phyloP scores from a whole-genome alignment of 1,140 invertebrate species.

The Hyles vespertilio region DNA sequence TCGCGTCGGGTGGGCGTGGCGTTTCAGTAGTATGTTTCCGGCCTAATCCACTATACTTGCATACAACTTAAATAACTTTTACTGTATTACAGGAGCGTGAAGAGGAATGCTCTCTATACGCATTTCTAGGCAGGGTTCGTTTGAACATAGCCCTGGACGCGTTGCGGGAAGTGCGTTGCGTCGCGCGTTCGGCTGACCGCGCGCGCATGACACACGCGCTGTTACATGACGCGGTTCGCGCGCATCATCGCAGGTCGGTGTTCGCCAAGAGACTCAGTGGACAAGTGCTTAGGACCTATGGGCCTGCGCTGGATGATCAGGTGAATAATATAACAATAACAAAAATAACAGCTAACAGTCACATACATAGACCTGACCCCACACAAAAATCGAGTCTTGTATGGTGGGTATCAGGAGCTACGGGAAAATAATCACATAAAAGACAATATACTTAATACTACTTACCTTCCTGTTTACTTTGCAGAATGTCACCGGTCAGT shows the following conservation, averaged over 20 bases:
- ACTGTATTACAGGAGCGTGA: constrained; percentile 28
- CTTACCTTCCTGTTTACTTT: constrained; percentile 11
- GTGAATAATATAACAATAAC: constrained; percentile 16
- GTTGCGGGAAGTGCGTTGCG: constrained; percentile 44
- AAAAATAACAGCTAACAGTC: no score
- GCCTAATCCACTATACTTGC: no score
- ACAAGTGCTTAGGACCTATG: constrained; percentile 39
- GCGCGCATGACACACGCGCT: constrained; percentile 26
- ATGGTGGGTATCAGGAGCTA: no score
- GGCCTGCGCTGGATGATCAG: constrained; percentile 42
- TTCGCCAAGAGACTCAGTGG: constrained; percentile 12
- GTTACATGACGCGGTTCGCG: constrained; percentile 36
- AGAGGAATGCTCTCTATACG: constrained; percentile 48
- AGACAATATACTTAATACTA: no score
- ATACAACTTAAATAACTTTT: no score
- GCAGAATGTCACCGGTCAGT: constrained; percentile 54
- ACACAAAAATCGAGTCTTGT: no score
- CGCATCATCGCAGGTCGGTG: constrained; percentile 29
- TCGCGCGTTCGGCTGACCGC: constrained; percentile 45
- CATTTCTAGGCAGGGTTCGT: constrained; percentile 44
- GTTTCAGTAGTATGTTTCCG: no score
- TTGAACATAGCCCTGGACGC: constrained; percentile 53
- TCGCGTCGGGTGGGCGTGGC: no score
- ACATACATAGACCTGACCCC: no score
- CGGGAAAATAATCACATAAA: no score